Percentiles rank a stretch among this genome's conserved stretches.
phyloP scores from a whole-genome alignment of 2,113 vertebrate genomes.

The Petrocephalus microphthalmus region DNA sequence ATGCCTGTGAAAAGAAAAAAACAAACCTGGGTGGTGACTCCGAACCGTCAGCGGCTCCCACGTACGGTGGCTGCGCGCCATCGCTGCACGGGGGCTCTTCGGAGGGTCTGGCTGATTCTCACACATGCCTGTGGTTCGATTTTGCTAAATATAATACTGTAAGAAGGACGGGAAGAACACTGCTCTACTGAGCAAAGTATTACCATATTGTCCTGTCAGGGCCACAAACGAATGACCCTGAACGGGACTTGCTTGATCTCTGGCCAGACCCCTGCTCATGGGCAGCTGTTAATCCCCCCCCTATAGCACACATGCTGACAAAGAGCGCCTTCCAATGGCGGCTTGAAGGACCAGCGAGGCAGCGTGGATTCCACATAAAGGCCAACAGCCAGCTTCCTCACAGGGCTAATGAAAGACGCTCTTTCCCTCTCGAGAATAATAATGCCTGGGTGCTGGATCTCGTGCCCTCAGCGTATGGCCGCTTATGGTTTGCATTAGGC shows the following conservation, averaged over 20 bases:
- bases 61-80: neutral
- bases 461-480: neutral
- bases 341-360: constrained; percentile 21
- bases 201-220: neutral
- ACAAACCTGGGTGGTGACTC: neutral
- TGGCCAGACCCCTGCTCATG: neutral
- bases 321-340: constrained; percentile 26
- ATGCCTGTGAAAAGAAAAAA: neutral
- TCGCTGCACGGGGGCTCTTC: neutral
- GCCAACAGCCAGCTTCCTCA: neutral
- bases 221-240: neutral
- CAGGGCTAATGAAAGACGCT: too few species aligned
- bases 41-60: neutral
- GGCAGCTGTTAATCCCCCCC: neutral
- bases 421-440: neutral
- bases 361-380: neutral
- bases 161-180: neutral
- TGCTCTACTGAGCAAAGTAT: neutral
- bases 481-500: neutral
- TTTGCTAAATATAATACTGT: constrained; percentile 10
- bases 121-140: neutral
- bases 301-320: constrained; percentile 5
- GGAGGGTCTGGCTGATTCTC: neutral
- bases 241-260: neutral
- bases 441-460: neutral